These are phyloP conservation scores for Gymnoscelis rufifasciata DNA, from an alignment of 2,888 invertebrate species.

Conservation along the genomic window DNA sequence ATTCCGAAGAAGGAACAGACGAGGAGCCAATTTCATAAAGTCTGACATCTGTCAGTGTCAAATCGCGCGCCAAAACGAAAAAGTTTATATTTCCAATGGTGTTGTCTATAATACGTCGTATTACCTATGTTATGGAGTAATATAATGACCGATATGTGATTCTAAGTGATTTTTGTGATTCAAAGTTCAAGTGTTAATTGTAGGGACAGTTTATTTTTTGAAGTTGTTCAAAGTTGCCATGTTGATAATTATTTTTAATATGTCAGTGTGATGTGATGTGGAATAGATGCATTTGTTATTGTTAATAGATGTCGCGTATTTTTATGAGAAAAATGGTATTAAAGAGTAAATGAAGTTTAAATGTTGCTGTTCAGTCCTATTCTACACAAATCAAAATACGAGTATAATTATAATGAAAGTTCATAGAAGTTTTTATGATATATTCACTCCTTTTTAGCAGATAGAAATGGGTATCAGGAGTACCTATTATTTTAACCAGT, in stretches of 20 bases:
- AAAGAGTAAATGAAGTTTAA: background rate
- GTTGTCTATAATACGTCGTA: constrained; percentile 1
- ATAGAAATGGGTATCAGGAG: background rate
- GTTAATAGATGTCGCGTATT: constrained; percentile 50
- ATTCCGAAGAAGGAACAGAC: constrained; percentile 82
- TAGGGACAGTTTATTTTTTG: constrained; percentile 40
- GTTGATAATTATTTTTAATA: constrained; percentile 43
- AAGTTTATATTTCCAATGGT: constrained; percentile 6
- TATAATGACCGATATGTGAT: constrained; percentile 28
- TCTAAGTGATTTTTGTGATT: constrained; percentile 57
- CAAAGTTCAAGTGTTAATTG: constrained; percentile 34
- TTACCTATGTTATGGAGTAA: background rate
- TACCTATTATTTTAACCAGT: constrained; percentile 1
- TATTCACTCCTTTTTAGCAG: background rate
- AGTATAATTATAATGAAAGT: background rate
- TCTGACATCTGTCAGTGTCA: constrained; percentile 30
- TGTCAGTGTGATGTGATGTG: constrained; percentile 36
- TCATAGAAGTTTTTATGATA: background rate
- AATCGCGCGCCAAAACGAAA: constrained; percentile 35
- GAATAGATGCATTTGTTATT: constrained; percentile 66
- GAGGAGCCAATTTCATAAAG: constrained; percentile 82
- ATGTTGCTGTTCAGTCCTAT: constrained; percentile 2
- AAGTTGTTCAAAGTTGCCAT: constrained; percentile 58
- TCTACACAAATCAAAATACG: background rate
- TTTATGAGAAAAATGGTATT: constrained; percentile 36